Evolutionary conservation across 1,140 invertebrate genomes (phyloP), one percentile per base, ranked within the genome.

Genomic region (Lepidurus apus): DNA sequence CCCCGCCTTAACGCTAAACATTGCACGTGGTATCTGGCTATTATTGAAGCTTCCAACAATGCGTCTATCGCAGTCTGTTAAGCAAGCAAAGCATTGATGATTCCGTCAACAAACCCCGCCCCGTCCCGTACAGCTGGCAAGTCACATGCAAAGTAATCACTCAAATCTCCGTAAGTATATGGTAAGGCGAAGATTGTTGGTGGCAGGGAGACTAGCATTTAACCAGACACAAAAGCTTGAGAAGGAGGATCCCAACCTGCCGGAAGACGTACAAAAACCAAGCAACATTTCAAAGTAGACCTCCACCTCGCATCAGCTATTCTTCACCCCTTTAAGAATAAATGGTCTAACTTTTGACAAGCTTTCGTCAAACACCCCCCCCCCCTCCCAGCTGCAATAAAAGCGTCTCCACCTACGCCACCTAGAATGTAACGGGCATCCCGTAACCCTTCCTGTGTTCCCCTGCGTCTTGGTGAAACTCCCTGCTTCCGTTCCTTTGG

Each of bases 371-470:
- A 65, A 65, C 13, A 65, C 10, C 6, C 21, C 13, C 47, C 13
- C 47, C 47, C 21, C 21, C 53, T 9, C 53, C 53, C 21, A 65
- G 21, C 53, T 65, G 53, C 53, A 65, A n/a, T 65, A 65, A 65
- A n/a, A 21, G 53, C 53, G 53, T 65, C 53, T 65, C 53, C 53
- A 65, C 53, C 53, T 65, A 65, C 53, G 21, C 53, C 53, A 65
- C 53, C 53, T 65, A 65, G 53, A 65, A 65, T 65, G 53, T 65
- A 65, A 65, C 53, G 17, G 53, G 53, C 53, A 65, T 65, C 53
- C 53, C 53, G 53, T 65, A 65, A 65, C 53, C 53, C 53, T 65
- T 65, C 53, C 21, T n/a, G 21, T 13, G 53, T 65, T 65, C 53
- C 53, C 53, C 17, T 65, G 34, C 34, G 53, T 65, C 53, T 65